Evolutionary conservation across 2,888 invertebrate species (phyloP).

Genomic region (Cheilosia vulpina): DNA sequence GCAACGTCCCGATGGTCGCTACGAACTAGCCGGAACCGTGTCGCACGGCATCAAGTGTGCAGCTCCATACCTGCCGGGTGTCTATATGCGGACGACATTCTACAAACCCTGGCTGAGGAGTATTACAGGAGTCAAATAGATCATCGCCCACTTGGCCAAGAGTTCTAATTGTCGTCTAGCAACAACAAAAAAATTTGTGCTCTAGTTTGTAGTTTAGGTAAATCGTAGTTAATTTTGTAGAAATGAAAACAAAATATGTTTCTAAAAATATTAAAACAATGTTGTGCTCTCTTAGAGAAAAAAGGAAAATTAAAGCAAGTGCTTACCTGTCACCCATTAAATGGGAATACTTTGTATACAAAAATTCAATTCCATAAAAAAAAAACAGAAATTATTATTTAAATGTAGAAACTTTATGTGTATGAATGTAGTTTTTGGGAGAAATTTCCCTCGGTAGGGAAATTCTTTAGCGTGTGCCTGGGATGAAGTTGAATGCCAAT

Average conservation of each 20-base stretch:
- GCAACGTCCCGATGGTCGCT: conserved; percentile 92
- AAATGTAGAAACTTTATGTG: conserved; percentile 23
- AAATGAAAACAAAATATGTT: conserved; percentile 18
- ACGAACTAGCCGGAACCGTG: conserved; percentile 95
- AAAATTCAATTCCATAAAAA: conserved; percentile 14
- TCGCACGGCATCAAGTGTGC: conserved; percentile 98
- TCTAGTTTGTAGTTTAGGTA: conserved; percentile 69
- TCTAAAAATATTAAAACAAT: conserved; percentile 7
- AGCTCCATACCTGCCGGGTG: conserved; percentile 95
- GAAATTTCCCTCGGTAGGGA: neutral
- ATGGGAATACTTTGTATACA: conserved; percentile 54
- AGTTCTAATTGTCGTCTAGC: conserved; percentile 24
- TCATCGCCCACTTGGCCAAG: neutral
- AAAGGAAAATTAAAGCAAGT: conserved; percentile 21
- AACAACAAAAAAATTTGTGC: conserved; percentile 53
- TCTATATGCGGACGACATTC: conserved; percentile 96
- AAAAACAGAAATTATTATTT: conserved; percentile 5
- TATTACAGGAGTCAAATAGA: conserved; percentile 90
- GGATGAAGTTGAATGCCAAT: conserved; percentile 65
- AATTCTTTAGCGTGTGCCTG: conserved; percentile 32
- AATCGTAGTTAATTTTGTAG: conserved; percentile 43
- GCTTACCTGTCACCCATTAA: conserved; percentile 48
- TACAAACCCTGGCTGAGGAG: conserved; percentile 96
- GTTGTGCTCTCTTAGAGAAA: conserved; percentile 61
- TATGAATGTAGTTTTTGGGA: conserved; percentile 26